Conservation (phyloP, 2,888 invertebrate species). For the Chirona hameri region DNA sequence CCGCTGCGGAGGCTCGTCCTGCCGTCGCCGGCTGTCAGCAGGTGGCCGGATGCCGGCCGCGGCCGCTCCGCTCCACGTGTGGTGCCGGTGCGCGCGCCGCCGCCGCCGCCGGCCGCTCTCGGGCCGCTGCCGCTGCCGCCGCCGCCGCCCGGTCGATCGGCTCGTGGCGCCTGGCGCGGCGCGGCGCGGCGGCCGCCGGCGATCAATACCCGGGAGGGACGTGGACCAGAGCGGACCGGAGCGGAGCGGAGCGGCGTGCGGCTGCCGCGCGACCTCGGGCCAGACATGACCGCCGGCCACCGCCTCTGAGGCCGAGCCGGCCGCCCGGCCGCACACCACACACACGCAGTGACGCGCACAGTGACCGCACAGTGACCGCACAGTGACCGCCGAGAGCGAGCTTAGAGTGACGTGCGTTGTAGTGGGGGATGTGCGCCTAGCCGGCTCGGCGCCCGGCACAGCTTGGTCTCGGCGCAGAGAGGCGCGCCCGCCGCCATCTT, state of each 20-base stretch:
- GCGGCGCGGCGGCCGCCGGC: too few relatives aligned
- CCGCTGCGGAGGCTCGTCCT: too few relatives aligned
- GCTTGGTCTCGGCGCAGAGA: not conserved
- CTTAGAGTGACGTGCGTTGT: not conserved
- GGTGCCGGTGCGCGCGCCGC: not conserved
- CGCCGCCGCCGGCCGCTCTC: not conserved
- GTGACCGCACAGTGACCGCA: not conserved
- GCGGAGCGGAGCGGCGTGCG: not conserved
- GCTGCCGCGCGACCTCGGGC: not conserved
- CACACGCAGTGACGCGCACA: not conserved
- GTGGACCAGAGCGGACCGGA: not conserved
- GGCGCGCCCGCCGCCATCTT: not conserved
- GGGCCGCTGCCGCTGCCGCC: not conserved
- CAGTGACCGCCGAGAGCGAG: not conserved
- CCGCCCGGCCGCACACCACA: not conserved
- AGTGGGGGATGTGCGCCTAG: not conserved
- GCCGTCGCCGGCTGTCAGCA: not conserved
- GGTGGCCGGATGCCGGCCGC: not conserved
- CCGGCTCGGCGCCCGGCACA: too few relatives aligned
- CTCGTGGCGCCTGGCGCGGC: constrained; percentile 6
- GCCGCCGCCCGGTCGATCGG: not conserved
- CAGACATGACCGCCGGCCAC: not conserved
- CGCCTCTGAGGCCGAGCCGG: not conserved
- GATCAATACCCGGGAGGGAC: not conserved
- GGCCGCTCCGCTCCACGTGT: not conserved